Conservation (phyloP, 1,140 invertebrate species). For the Penaeus chinensis region DNA sequence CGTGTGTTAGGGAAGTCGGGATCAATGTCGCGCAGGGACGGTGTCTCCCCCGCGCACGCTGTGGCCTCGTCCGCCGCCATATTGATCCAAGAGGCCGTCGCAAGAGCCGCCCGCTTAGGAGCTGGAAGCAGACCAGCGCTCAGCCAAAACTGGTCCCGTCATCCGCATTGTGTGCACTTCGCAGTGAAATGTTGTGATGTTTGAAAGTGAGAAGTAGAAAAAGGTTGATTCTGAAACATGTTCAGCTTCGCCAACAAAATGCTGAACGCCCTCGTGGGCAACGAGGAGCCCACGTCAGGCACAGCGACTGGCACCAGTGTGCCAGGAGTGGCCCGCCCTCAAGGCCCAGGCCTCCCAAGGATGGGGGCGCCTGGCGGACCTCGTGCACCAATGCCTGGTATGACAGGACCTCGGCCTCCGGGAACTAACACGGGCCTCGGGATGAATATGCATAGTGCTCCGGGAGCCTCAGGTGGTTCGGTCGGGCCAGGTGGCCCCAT, state of each 20-base stretch:
- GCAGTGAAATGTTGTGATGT: conserved; percentile 49
- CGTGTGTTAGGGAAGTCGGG: conserved; percentile 33
- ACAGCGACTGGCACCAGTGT: conserved; percentile 41
- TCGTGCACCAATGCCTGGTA: conserved; percentile 39
- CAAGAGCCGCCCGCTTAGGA: conserved; percentile 38
- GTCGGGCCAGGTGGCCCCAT: conserved; percentile 16
- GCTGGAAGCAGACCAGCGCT: conserved; percentile 42
- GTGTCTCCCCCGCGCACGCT: conserved; percentile 49
- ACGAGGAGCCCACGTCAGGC: conserved; percentile 52
- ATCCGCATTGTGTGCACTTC: conserved; percentile 22
- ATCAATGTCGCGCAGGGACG: conserved; percentile 57
- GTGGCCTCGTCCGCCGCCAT: conserved; percentile 55
- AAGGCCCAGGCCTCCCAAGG: conserved; percentile 37
- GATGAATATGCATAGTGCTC: conserved; percentile 19
- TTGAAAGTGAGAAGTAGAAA: conserved; percentile 13
- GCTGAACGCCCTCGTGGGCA: conserved; percentile 58
- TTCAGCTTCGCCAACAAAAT: conserved; percentile 57
- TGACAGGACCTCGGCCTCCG: conserved; percentile 52
- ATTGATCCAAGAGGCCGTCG: conserved; percentile 55
- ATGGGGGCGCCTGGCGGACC: conserved; percentile 43
- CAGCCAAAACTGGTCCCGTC: conserved; percentile 23
- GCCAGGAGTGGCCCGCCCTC: conserved; percentile 52
- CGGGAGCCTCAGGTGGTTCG: conserved; percentile 24
- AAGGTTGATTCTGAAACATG: conserved; percentile 33
- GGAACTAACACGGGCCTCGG: conserved; percentile 43